These are phyloP conservation scores for Premnoplex brunnescens DNA, from an alignment of 2,797 vertebrate genomes.

Conservation along the genomic window DNA sequence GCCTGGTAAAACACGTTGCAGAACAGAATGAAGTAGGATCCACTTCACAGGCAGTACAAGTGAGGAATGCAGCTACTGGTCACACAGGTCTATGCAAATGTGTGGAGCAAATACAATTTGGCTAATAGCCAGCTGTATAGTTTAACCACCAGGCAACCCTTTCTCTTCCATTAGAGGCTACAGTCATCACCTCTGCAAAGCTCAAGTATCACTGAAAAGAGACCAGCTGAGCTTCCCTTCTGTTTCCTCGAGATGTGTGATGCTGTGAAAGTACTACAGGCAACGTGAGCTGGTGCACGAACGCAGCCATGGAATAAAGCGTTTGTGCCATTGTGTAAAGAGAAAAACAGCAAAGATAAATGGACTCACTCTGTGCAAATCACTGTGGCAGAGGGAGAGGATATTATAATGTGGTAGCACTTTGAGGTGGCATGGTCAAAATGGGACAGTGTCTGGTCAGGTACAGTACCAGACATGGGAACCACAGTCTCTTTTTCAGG, in stretches of 20 bases:
- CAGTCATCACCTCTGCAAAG: slow-evolving; percentile 45
- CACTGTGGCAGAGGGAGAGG: background rate
- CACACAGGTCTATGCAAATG: background rate
- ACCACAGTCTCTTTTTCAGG: background rate
- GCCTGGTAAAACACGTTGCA: background rate
- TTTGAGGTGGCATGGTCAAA: background rate
- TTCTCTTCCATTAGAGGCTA: slow-evolving; percentile 9
- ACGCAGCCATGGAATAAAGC: background rate
- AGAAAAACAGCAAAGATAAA: background rate
- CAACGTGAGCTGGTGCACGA: background rate
- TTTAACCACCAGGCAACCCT: slow-evolving; percentile 21
- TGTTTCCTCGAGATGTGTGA: slow-evolving; percentile 38
- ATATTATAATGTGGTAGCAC: background rate
- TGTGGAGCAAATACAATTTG: background rate
- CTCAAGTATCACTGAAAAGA: slow-evolving; percentile 15
- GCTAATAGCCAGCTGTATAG: slow-evolving; percentile 11
- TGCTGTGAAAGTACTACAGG: slow-evolving; percentile 58
- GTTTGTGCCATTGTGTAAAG: background rate
- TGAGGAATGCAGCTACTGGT: background rate
- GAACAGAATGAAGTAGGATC: background rate
- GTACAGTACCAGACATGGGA: background rate
- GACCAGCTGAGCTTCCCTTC: slow-evolving; percentile 59
- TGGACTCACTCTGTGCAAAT: background rate
- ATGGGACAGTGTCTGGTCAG: background rate
- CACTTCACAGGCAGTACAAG: background rate